Evolutionary conservation across 1,140 invertebrate genomes (phyloP), one percentile per base, ranked within the genome.

Genomic region (Agrilus planipennis): DNA sequence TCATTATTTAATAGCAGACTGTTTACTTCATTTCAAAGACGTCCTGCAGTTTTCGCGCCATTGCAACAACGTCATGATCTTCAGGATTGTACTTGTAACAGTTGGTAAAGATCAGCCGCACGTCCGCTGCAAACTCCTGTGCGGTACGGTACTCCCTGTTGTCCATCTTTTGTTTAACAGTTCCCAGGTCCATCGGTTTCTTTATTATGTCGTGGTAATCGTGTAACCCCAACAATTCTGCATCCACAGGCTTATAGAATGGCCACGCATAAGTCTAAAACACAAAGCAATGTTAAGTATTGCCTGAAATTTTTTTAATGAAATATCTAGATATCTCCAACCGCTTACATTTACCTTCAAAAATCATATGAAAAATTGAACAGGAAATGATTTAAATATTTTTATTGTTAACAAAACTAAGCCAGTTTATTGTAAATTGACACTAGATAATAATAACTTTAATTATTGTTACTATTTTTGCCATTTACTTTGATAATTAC

Each of bases 141-240:
- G 87, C 81, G 42, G 78, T 83, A 61, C 81, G 84, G 62, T 98
- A 99, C 53, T 93, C 87, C 51, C 91, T 72, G 60, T 75, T 81
- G 60, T 99, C 93, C 84, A 99, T 88, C 76, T 97, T 97, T 57
- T 75, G 73, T 71, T 95, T 96, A 2, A 98, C 89, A 21, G 92
- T 95, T n/a, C 90, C 89, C 46, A 99, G 71, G 71, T 99, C 95
- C 94, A 99, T 99, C 11, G 95, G 95, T 64, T 95, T 89, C 62
- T 95, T 98, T 52, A 99, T 98, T 51, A 99, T 94, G 52, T 98
- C 91, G 72, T 96, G 89, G 68, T 99, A 99, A 68, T 99, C 95
- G 63, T 91, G 84, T 41, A 99, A 73, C 34, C 87, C 88, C n/a
- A 98, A 65, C 45, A 87, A 73, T 57, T 91, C 87, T 9, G 89